A percentile compares a stretch with the other conserved stretches of the same genome.
Evolutionary conservation across 2,888 invertebrate genomes (phyloP).

Genomic region (Endotricha flammealis): DNA sequence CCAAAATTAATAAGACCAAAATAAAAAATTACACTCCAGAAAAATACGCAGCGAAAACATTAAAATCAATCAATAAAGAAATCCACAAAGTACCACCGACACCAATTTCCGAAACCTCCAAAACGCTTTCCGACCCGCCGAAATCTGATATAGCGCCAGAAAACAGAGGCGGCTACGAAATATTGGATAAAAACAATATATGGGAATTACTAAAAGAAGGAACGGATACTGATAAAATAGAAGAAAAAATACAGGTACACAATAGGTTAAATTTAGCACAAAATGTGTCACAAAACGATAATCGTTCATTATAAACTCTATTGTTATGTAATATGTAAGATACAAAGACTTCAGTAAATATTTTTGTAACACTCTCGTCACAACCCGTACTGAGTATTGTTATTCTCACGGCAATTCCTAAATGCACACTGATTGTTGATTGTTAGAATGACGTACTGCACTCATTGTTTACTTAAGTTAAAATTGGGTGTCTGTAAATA

Average conservation of each 20-base stretch:
- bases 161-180: slow-evolving; percentile 74
- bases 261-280: slow-evolving; percentile 50
- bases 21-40: slow-evolving; percentile 35
- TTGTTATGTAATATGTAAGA: slow-evolving; percentile 71
- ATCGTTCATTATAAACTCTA: slow-evolving; percentile 67
- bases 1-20: slow-evolving; percentile 46
- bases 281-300: slow-evolving; percentile 44
- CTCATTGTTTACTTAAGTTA: slow-evolving; percentile 44
- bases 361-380: slow-evolving; percentile 63
- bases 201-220: slow-evolving; percentile 81
- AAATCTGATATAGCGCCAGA: slow-evolving; percentile 65
- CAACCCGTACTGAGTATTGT: slow-evolving; percentile 34
- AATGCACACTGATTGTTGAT: slow-evolving; percentile 61
- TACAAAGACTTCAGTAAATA: slow-evolving; percentile 68
- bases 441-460: slow-evolving; percentile 55
- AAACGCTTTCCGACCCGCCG: slow-evolving; percentile 41
- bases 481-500: slow-evolving; percentile 58
- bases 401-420: slow-evolving; percentile 40
- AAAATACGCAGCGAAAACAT: slow-evolving; percentile 43
- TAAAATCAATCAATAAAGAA: slow-evolving; percentile 73
- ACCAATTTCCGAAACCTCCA: slow-evolving; percentile 72
- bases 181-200: slow-evolving; percentile 78
- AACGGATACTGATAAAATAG: slow-evolving; percentile 54
- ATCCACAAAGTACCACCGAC: slow-evolving; percentile 68
- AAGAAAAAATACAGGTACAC: slow-evolving; percentile 54